Percentiles rank a stretch among this genome's conserved stretches.
These are phyloP conservation scores for Alligator mississippiensis DNA, from an alignment of 2,113 vertebrate genomes.

Conservation along the genomic window DNA sequence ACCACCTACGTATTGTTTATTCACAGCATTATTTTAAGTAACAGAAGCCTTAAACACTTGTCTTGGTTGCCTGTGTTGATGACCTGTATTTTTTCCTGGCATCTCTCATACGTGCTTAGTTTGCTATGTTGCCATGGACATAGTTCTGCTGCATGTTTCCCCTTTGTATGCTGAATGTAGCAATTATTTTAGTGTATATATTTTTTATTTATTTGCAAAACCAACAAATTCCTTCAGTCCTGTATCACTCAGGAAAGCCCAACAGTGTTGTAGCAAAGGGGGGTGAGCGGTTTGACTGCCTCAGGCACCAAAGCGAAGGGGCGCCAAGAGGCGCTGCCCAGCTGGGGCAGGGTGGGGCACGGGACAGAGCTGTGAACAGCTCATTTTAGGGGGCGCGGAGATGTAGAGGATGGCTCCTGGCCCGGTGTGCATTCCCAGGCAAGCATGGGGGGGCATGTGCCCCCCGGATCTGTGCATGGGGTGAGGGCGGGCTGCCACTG, in stretches of 20 bases:
- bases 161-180: fast-evolving
- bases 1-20: neutral
- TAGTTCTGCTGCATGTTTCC: neutral
- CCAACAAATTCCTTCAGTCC: neutral
- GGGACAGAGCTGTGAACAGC: no score
- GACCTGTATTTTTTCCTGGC: neutral
- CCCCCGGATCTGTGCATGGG: no score
- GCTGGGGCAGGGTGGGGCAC: no score
- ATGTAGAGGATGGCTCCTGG: no score
- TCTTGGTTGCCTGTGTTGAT: neutral
- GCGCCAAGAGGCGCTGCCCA: no score
- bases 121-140: fast-evolving
- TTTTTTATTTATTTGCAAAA: neutral
- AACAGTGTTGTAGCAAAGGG: neutral
- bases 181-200: neutral
- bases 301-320: no score
- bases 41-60: neutral
- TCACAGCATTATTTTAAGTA: neutral
- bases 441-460: no score
- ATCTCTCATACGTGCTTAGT: neutral
- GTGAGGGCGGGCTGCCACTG: no score
- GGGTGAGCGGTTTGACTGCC: no score
- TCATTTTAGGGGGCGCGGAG: no score
- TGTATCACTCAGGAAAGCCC: neutral
- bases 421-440: no score